Base-by-base conservation (phyloP, 2,113 vertebrate genomes). In the Macrotus californicus region DNA sequence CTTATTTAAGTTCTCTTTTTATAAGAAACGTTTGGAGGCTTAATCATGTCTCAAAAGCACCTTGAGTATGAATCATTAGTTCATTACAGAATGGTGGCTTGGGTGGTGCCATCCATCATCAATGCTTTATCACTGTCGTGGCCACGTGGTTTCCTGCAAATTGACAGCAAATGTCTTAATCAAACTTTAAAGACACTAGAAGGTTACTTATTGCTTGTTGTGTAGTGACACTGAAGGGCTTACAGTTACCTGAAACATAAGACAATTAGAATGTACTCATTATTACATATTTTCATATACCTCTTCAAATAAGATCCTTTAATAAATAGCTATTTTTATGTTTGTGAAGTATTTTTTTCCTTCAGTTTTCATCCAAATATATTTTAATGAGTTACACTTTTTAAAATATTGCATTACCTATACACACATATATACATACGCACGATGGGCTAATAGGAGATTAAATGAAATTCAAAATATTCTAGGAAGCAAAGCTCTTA, bases 1-100 rank as follows among this genome's bases (percentile, higher is more conserved):
- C 87, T 95, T 94, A 70, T 6, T 61, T 92, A 56, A 93, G 72
- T 83, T 95, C 77, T 85, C 34, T 91, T 92, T 61, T 79, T 92
- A 70, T 76, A 73, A 80, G 41, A 87, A 81, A 84, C 96, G 75
- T 96, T 96, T 83, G 41, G 82, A 96, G 69, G 73, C 48, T 96
- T 94, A 96, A 93, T 95, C 92, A 77, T 87, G 91, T 97, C 96
- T 96, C 93, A 94, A 81, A 97, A 96, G 91, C 95, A 97, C 86
- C 93, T 97, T 97, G 94, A 87, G 11, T 36, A 87, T 84, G 94
- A 96, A 64, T 92, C 92, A 87, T 96, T 94, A 91, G 92, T 95
- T 95, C 89, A 80, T 96, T 96, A 91, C 82, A 81, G 93, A 91
- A 80, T 61, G 87, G 95, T 70, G n/a, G 64, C 41, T 80, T 76